Evolutionary conservation across 2,113 vertebrate genomes (phyloP), one percentile per base, ranked within the genome.

Genomic region (Eolophus roseicapilla): DNA sequence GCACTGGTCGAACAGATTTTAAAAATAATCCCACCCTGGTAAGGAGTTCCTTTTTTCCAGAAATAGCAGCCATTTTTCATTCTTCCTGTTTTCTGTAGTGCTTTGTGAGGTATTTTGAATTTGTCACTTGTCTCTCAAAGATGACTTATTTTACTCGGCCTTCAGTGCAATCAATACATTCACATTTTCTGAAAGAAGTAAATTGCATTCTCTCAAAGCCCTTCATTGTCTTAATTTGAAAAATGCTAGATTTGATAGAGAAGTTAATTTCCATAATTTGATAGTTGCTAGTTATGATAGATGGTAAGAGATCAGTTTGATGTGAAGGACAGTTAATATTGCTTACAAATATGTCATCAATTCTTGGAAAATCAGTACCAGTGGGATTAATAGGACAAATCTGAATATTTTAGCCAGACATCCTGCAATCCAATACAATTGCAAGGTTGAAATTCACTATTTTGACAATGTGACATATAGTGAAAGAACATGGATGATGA

Each of bases 261-360:
- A 17, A 59, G 14, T 91, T 74, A 33, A 16, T 39, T 68, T 53
- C 11, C 41, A 4, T 59, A 33, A 18, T 49, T 31, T 49, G 18
- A 5, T 3, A 37, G 43, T 2, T 74, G 65, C 10, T 23, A 35
- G 79, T 7, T 39, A 1, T 35, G 68, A 31, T 29, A 82, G 59
- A 43, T 85, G 80, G 69, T 79, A 82, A 20, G 91, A 95, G 70
- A 74, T 18, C 62, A 8, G 83, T 86, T 82, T 71, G 86, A 88
- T 62, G 91, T 88, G 97, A 97, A 96, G 65, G 80, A 91, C 35
- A 29, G 94, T 94, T 96, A 95, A 91, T 96, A 86, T 88, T 94
- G 91, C 95, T 97, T 88, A 95, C 91, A 97, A 97, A 96, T 81
- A 94, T 69, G 78, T 64, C 95, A 93, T 95, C 94, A 82, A 3